Percentiles rank a stretch among this genome's conserved stretches.
These are phyloP conservation scores for Dromococcyx pavoninus DNA, from an alignment of 2,797 vertebrate species.

Conservation along the genomic window DNA sequence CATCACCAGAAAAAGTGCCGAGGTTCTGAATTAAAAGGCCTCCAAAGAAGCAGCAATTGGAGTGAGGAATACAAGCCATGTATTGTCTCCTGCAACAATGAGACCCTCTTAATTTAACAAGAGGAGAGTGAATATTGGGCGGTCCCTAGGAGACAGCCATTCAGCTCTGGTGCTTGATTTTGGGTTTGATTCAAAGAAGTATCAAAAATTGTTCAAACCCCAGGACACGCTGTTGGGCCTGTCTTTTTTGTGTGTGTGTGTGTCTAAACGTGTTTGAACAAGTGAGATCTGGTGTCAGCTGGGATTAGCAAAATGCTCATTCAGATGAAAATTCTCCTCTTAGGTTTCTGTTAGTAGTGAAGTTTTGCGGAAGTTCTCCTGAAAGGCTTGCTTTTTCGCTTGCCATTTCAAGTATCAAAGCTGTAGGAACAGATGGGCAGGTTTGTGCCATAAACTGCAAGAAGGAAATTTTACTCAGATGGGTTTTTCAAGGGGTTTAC, in stretches of 20 bases:
- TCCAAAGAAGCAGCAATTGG: background rate
- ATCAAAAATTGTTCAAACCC: background rate
- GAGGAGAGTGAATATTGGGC: background rate
- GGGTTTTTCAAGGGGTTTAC: background rate
- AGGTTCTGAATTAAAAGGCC: background rate
- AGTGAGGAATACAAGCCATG: background rate
- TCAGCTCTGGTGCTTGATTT: background rate
- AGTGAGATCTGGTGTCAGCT: background rate
- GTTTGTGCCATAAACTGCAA: background rate
- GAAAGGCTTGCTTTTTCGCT: background rate
- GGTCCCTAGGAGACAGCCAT: background rate
- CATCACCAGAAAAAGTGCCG: background rate
- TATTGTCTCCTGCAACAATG: constrained; percentile 10
- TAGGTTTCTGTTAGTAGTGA: background rate
- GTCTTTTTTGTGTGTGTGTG: background rate
- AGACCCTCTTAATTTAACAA: background rate
- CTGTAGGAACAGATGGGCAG: background rate
- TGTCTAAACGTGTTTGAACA: background rate
- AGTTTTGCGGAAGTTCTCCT: background rate
- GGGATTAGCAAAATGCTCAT: background rate
- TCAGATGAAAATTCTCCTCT: background rate
- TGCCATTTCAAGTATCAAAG: background rate
- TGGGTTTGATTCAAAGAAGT: background rate
- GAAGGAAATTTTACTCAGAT: background rate
- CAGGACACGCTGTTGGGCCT: background rate